phyloP scores from a whole-genome alignment of 2,888 invertebrate species.

The Palloptera scutellata region DNA sequence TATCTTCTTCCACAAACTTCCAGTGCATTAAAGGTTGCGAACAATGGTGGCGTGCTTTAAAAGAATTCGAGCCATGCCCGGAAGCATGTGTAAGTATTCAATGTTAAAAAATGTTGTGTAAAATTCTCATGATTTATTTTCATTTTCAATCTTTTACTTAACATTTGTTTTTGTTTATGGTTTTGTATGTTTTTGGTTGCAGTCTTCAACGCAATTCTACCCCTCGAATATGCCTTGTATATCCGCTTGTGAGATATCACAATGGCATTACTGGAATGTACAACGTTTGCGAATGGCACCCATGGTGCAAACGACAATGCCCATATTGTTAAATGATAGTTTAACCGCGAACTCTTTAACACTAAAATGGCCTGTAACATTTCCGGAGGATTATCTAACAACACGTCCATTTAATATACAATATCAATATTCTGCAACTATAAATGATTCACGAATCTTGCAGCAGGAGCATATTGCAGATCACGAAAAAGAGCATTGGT shows the following conservation, averaged over 20 bases:
- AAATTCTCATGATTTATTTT: constrained; percentile 2
- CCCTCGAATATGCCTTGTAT: constrained; percentile 59
- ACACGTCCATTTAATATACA: constrained; percentile 56
- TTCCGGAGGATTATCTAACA: constrained; percentile 51
- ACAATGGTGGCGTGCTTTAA: constrained; percentile 78
- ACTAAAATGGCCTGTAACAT: constrained; percentile 52
- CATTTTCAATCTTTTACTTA: not conserved
- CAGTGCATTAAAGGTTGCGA: constrained; percentile 85
- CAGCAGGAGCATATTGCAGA: constrained; percentile 67
- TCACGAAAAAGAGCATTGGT: constrained; percentile 73
- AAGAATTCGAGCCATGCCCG: constrained; percentile 75
- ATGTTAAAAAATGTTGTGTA: constrained; percentile 12
- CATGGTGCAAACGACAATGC: constrained; percentile 44
- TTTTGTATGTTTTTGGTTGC: constrained; percentile 30
- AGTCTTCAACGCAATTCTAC: constrained; percentile 53
- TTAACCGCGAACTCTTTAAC: constrained; percentile 41
- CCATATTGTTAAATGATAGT: constrained; percentile 44
- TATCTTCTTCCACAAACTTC: constrained; percentile 15
- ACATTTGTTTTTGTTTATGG: constrained; percentile 18
- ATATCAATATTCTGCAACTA: constrained; percentile 45
- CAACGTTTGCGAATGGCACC: constrained; percentile 47
- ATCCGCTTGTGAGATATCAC: constrained; percentile 57
- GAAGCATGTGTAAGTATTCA: constrained; percentile 80
- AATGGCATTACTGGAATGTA: constrained; percentile 53
- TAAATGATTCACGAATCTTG: constrained; percentile 60